Conservation (phyloP, 2,797 vertebrate species). For the Leucoraja ocellata region DNA sequence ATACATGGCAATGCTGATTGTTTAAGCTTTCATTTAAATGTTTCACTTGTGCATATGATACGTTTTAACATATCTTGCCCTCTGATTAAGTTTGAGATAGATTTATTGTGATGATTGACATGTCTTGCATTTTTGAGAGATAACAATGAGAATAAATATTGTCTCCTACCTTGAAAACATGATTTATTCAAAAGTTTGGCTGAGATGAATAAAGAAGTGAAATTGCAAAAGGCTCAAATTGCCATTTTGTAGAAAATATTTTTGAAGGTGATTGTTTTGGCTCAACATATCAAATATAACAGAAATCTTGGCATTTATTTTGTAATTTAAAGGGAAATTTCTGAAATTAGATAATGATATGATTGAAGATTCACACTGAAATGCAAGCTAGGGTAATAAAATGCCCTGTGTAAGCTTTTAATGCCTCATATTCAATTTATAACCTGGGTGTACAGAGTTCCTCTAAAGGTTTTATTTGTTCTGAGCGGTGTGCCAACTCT, state of each 20-base stretch:
- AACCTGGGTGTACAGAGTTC: not conserved
- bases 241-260: not conserved
- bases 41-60: not conserved
- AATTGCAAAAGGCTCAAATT: not conserved
- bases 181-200: not conserved
- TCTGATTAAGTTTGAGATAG: not conserved
- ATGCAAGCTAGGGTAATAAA: not conserved
- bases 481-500: not conserved
- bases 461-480: not conserved
- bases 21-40: not conserved
- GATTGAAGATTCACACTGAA: not conserved
- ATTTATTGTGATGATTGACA: slow-evolving; percentile 6
- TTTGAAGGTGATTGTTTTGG: not conserved
- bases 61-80: not conserved
- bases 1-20: not conserved
- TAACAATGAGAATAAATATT: not conserved
- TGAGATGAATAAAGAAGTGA: not conserved
- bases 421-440: not conserved
- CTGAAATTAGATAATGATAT: not conserved
- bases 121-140: not conserved
- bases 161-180: slow-evolving; percentile 8
- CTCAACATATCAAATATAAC: not conserved
- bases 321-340: not conserved
- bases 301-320: not conserved
- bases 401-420: not conserved